Conservation (phyloP, 1,140 invertebrate genomes). For the Stratiolaelaps scimitus region DNA sequence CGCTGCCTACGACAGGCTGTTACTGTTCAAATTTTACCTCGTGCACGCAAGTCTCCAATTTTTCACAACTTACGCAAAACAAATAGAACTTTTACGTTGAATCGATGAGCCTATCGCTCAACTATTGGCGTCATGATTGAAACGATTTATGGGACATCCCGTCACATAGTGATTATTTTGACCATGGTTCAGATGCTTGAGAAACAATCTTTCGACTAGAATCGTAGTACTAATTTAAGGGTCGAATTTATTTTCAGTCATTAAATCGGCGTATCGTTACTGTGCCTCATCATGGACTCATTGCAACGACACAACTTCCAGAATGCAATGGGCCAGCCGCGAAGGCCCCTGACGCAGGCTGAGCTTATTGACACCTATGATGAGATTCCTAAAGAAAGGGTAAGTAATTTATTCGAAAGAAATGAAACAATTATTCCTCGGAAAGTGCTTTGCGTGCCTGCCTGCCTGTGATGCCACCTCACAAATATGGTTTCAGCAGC, state of each 20-base stretch:
- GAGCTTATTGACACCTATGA: neutral
- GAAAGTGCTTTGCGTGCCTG: neutral
- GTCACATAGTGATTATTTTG: too few relatives aligned
- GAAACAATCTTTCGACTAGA: too few relatives aligned
- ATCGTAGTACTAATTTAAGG: too few relatives aligned
- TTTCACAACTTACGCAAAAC: too few relatives aligned
- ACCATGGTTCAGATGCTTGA: too few relatives aligned
- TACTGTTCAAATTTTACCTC: too few relatives aligned
- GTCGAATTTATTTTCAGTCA: neutral
- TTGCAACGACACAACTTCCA: slow-evolving; percentile 12
- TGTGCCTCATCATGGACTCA: neutral
- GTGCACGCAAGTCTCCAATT: too few relatives aligned
- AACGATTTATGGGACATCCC: too few relatives aligned
- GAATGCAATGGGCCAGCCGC: neutral
- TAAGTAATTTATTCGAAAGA: neutral
- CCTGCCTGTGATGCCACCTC: neutral
- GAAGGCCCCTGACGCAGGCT: neutral
- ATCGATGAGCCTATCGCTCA: too few relatives aligned
- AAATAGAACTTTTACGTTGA: too few relatives aligned
- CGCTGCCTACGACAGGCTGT: too few relatives aligned
- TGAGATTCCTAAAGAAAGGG: slow-evolving; percentile 19
- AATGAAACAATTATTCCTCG: neutral
- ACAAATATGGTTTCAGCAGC: neutral
- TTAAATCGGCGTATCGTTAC: neutral
- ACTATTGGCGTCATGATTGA: too few relatives aligned